Percentiles rank a stretch among this genome's conserved stretches.
These are phyloP conservation scores for Archips xylosteana DNA, from an alignment of 2,888 invertebrate species.

Conservation along the genomic window DNA sequence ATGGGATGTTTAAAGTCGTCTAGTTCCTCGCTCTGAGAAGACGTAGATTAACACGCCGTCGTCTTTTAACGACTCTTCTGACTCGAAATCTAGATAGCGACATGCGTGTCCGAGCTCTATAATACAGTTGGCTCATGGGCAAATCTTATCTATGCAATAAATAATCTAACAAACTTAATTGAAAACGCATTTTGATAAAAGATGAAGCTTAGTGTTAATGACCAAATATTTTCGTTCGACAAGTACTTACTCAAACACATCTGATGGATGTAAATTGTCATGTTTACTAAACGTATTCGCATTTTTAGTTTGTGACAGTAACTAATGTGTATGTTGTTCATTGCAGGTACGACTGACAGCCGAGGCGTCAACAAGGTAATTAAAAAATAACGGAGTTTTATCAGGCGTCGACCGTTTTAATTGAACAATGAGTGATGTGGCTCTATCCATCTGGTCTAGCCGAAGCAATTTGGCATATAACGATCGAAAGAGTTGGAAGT, in stretches of 20 bases:
- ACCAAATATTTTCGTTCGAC: background rate
- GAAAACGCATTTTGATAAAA: conserved; percentile 45
- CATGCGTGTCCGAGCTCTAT: conserved; percentile 66
- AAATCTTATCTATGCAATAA: conserved; percentile 65
- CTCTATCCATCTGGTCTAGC: conserved; percentile 41
- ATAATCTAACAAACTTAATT: conserved; percentile 67
- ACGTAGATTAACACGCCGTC: conserved; percentile 55
- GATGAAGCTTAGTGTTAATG: background rate
- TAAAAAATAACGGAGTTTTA: conserved; percentile 55
- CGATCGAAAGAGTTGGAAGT: conserved; percentile 14
- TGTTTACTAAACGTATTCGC: conserved; percentile 28
- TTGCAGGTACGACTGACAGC: conserved; percentile 61
- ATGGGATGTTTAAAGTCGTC: conserved; percentile 50
- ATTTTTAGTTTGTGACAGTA: conserved; percentile 46
- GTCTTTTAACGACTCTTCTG: conserved; percentile 49
- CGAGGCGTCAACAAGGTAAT: conserved; percentile 65
- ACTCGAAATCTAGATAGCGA: conserved; percentile 62
- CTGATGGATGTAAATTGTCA: background rate
- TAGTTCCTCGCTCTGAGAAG: conserved; percentile 56
- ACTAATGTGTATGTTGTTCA: conserved; percentile 54
- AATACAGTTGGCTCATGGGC: conserved; percentile 57
- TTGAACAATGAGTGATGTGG: conserved; percentile 48
- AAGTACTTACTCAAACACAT: background rate
- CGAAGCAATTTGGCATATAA: conserved; percentile 34
- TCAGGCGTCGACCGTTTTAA: conserved; percentile 49